Evolutionary conservation across 2,797 vertebrate genomes (phyloP), one percentile per base, ranked within the genome.

Genomic region (Anisognathus igniventris): DNA sequence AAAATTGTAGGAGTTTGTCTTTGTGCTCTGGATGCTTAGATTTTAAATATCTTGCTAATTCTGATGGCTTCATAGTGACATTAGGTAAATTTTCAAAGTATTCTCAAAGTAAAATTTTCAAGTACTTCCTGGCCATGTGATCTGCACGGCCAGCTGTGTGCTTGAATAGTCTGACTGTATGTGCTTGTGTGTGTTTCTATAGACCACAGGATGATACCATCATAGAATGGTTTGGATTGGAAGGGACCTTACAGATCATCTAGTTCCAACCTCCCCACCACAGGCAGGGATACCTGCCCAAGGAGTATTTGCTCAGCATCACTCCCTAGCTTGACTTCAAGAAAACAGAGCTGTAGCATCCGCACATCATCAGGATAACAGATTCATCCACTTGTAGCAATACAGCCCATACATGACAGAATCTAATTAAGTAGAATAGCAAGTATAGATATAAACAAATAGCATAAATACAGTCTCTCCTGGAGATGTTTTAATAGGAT

Each of bases 311-410:
- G 37, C n/a, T 65, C 23, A 65, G 44, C 37, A 37, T 71, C 51
- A 57, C 15, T 65, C 22, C 28, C 14, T 28, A 28, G n/a, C 16
- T 25, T 44, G 50, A 15, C n/a, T 64, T 79, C 66, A 72, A 31
- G 44, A 37, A 44, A 62, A 50, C 13, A 71, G 42, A 56, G 19
- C 19, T 20, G 11, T 37, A 44, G 27, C 23, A 72, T 18, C n/a
- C 44, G 33, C 0, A 0, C 28, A 9, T 65, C 28, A 65, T 25
- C 24, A 39, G 25, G n/a, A 18, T 33, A 72, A 39, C 0, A 0
- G 37, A 45, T 65, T 71, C 28, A 39, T 57, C 7, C 39, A 30
- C 27, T 44, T 51, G 15, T 24, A 65, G 44, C 51, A n/a, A 25
- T 25, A 58, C 7, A 24, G 21, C 24, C 50, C 1, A 0, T n/a